A percentile compares a stretch with the other conserved stretches of the same genome.
phyloP scores from a whole-genome alignment of 2,797 vertebrate genomes.

The Tauraco hartlaubi region DNA sequence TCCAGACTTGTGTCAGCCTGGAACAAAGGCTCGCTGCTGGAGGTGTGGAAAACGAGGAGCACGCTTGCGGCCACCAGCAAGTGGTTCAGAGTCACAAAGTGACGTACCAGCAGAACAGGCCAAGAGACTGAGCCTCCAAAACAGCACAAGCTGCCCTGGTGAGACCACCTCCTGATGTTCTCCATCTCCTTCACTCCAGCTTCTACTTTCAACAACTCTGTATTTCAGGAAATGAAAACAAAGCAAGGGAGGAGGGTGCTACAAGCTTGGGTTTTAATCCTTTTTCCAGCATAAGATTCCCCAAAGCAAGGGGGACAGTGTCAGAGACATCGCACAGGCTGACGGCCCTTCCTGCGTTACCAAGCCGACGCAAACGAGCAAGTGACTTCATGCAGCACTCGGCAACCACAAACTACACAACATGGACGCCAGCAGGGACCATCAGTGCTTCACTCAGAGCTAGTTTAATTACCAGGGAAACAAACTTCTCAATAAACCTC shows the following conservation, averaged over 20 bases:
- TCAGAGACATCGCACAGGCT: background rate
- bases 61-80: background rate
- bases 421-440: background rate
- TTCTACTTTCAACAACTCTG: background rate
- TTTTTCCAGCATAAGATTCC: background rate
- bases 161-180: background rate
- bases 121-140: background rate
- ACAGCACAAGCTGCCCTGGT: background rate
- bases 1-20: background rate
- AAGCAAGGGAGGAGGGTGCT: background rate
- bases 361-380: accelerated
- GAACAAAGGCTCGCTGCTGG: background rate
- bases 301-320: accelerated
- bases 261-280: background rate
- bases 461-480: background rate
- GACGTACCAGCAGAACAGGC: background rate
- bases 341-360: background rate
- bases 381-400: background rate
- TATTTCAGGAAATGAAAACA: background rate
- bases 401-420: background rate
- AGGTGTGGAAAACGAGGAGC: background rate
- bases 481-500: background rate
- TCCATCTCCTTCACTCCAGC: background rate
- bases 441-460: background rate
- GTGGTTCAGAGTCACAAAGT: background rate